Evolutionary conservation across 2,797 vertebrate species (phyloP).

Genomic region (Meda fulgida): DNA sequence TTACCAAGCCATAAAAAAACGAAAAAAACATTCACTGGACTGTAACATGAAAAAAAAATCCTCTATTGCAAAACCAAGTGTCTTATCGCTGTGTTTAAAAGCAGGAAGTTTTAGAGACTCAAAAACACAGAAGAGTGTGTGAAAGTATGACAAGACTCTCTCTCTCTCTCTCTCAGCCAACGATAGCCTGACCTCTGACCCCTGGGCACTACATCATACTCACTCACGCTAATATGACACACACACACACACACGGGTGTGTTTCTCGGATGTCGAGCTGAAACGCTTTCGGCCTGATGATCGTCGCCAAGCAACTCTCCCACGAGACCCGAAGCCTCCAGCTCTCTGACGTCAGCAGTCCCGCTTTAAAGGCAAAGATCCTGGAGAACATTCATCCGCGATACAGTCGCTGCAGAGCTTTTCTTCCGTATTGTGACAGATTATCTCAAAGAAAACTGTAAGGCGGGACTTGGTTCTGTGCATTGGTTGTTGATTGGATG

Average conservation of each 20-base stretch:
- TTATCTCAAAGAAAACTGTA: not conserved
- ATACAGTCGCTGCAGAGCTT: not conserved
- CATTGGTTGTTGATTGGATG: not conserved
- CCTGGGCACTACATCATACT: slow-evolving; percentile 10
- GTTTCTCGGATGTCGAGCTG: slow-evolving; percentile 3
- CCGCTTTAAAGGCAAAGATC: not conserved
- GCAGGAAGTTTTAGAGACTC: not conserved
- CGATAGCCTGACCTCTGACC: slow-evolving; percentile 24
- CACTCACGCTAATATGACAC: slow-evolving; percentile 31
- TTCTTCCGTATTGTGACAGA: not conserved
- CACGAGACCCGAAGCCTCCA: slow-evolving; percentile 48
- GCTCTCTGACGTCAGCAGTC: slow-evolving; percentile 69
- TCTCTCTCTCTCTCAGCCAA: not conserved
- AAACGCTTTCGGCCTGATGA: slow-evolving; percentile 49
- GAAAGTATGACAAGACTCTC: too few relatives aligned
- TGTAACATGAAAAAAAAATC: not conserved
- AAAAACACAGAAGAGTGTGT: not conserved
- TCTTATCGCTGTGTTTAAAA: not conserved
- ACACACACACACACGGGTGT: not conserved
- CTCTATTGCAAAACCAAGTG: not conserved
- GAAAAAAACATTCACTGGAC: too few relatives aligned
- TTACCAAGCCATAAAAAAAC: not conserved
- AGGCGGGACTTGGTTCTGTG: not conserved
- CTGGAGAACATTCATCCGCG: not conserved
- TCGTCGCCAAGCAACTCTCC: slow-evolving; percentile 67